Conservation (phyloP, 2,113 vertebrate species). For the Chaetodon trifascialis region DNA sequence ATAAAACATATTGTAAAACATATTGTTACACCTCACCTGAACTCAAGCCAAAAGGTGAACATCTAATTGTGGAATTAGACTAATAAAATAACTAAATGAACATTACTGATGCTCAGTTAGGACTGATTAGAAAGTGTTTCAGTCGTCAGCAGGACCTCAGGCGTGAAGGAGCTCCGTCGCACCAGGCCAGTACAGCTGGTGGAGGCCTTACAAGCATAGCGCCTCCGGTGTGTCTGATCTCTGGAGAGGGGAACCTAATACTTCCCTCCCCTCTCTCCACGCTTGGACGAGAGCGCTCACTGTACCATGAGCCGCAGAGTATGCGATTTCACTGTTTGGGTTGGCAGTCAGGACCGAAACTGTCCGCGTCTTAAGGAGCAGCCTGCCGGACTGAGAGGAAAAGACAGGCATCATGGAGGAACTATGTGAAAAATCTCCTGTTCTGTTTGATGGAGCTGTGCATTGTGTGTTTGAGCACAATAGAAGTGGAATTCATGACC, state of each 20-base stretch:
- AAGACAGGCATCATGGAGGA: conserved; percentile 31
- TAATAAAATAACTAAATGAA: conserved; percentile 23
- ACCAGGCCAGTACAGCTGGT: conserved; percentile 39
- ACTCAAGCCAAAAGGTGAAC: conserved; percentile 1
- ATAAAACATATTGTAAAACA: background rate
- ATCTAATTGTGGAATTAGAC: conserved; percentile 21
- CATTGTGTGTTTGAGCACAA: conserved; percentile 37
- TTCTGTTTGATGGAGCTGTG: conserved; percentile 17
- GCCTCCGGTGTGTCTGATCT: conserved; percentile 59
- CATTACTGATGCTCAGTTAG: background rate
- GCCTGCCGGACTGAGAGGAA: conserved; percentile 42
- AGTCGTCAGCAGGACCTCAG: background rate
- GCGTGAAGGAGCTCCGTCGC: conserved; percentile 10
- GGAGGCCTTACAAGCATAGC: conserved; percentile 39
- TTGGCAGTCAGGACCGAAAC: conserved; percentile 72
- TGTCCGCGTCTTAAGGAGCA: conserved; percentile 52
- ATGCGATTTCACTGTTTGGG: conserved; percentile 79
- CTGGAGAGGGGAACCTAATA: conserved; percentile 67
- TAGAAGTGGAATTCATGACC: conserved; percentile 32
- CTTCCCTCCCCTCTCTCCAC: conserved; percentile 52
- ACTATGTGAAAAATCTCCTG: conserved; percentile 22
- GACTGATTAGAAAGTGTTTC: background rate
- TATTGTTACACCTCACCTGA: conserved; percentile 5
- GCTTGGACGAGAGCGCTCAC: conserved; percentile 61
- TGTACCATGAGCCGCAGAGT: conserved; percentile 71